Percentiles rank a stretch among this genome's conserved stretches.
These are phyloP conservation scores for Cochlearius cochlearius DNA, from an alignment of 2,113 vertebrate species.

Conservation along the genomic window DNA sequence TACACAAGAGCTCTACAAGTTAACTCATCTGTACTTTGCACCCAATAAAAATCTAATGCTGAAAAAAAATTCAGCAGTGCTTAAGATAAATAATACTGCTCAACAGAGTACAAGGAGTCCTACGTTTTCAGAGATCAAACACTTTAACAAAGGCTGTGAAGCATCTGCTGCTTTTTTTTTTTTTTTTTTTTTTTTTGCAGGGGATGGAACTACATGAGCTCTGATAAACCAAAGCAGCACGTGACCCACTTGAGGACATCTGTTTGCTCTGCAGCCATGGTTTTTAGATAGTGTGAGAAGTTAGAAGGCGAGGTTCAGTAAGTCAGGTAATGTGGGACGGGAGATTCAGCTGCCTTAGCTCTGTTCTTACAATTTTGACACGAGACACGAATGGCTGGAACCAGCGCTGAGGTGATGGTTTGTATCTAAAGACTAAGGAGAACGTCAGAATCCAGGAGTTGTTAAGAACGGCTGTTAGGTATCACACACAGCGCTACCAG, in stretches of 20 bases:
- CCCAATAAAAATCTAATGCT: neutral
- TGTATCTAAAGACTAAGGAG: neutral
- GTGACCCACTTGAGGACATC: neutral
- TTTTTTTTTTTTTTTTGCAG: neutral
- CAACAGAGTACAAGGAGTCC: neutral
- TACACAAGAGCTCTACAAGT: neutral
- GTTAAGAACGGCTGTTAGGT: neutral
- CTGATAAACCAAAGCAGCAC: neutral
- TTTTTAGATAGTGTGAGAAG: neutral
- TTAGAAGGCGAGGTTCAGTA: neutral
- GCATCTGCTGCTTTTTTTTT: neutral
- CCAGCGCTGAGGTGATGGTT: neutral
- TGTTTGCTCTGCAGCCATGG: neutral
- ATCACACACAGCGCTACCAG: rapidly evolving
- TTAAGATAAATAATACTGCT: neutral
- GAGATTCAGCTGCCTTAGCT: neutral
- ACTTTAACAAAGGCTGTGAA: neutral
- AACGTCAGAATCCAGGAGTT: neutral
- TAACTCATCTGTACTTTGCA: neutral
- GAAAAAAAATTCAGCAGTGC: neutral
- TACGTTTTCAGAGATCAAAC: neutral
- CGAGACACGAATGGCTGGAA: neutral
- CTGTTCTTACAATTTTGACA: neutral
- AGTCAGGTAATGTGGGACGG: neutral
- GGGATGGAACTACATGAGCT: neutral